These are phyloP conservation scores for Capitulum mitella DNA, from an alignment of 2,888 invertebrate genomes.

Conservation along the genomic window DNA sequence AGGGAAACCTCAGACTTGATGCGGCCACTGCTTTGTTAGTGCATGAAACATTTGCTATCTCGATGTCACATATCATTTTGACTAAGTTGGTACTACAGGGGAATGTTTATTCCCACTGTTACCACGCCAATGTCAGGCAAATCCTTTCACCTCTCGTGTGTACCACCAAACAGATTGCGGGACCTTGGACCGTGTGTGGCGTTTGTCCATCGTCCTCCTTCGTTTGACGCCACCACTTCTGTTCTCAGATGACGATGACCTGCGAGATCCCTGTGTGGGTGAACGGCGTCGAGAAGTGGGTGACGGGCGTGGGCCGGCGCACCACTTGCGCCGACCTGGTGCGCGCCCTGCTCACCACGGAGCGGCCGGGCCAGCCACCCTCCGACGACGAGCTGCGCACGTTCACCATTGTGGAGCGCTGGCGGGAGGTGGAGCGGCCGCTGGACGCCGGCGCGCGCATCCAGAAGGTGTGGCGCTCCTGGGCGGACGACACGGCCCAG, in stretches of 20 bases:
- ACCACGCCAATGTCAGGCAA: too few species aligned
- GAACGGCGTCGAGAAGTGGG: slow-evolving; percentile 68
- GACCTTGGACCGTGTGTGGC: too few species aligned
- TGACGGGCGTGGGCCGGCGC: slow-evolving; percentile 64
- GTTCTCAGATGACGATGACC: slow-evolving; percentile 17
- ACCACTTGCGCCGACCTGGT: slow-evolving; percentile 75
- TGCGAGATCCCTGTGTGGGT: slow-evolving; percentile 64
- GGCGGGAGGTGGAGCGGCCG: slow-evolving; percentile 58
- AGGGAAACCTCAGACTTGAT: too few species aligned
- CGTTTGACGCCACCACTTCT: too few species aligned
- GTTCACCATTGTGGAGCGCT: slow-evolving; percentile 67
- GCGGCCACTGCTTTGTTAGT: too few species aligned
- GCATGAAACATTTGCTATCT: too few species aligned
- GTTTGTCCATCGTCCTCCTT: too few species aligned
- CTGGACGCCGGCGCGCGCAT: slow-evolving; percentile 27
- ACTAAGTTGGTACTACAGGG: too few species aligned
- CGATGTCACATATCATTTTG: too few species aligned
- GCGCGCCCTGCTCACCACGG: slow-evolving; percentile 55
- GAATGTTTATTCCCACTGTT: too few species aligned
- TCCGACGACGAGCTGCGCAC: slow-evolving; percentile 40
- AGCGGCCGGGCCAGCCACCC: slow-evolving; percentile 45
- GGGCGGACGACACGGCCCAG: slow-evolving; percentile 33
- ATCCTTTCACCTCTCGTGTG: too few species aligned
- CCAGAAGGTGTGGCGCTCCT: slow-evolving; percentile 34
- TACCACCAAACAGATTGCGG: too few species aligned